Base-by-base conservation (phyloP, 2,113 vertebrate species). In the Malurus alboscapulatus region DNA sequence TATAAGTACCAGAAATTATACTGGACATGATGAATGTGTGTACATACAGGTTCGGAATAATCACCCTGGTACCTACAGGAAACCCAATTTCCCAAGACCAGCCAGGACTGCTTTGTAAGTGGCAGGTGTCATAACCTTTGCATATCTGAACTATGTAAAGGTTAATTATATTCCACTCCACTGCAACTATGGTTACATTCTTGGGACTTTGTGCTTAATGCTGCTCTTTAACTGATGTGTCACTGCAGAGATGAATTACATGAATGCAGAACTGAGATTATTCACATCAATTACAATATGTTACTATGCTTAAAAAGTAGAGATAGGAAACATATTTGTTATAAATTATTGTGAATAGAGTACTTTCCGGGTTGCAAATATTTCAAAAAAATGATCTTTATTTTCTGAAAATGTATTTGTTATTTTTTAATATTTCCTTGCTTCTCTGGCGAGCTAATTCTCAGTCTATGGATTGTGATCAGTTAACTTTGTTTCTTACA, bases 101-200 rank as follows among this genome's bases (percentile, higher is more conserved):
- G 44, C 50, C 58, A n/a, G 0, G 3, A 89, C 51, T 22, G 18
- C 45, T 84, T 42, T 76, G 55, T 63, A 84, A 82, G 90, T 62
- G 51, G 55, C 74, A 71, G 36, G 51, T 80, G 65, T 78, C 84
- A 34, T 27, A 67, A 83, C 85, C 88, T 73, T 48, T 65, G 71
- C 2, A 9, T 22, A 8, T 80, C 54, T 78, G 78, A 93, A 81
- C 90, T 83, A 48, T 62, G 67, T 80, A 77, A 92, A 87, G 57
- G 78, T 89, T 91, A 94, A 92, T 93, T 58, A 34, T 51, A 93
- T 94, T 88, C 62, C 10, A 57, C 71, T 83, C 44, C 15, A 34
- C 63, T 81, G 67, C 50, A 79, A 1, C 80, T 93, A 12, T 29
- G 48, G 67, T 91, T 93, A 44, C 58, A 36, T 87, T 73, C 38